phyloP scores from a whole-genome alignment of 2,888 invertebrate genomes.

The Uropetala carovei region DNA sequence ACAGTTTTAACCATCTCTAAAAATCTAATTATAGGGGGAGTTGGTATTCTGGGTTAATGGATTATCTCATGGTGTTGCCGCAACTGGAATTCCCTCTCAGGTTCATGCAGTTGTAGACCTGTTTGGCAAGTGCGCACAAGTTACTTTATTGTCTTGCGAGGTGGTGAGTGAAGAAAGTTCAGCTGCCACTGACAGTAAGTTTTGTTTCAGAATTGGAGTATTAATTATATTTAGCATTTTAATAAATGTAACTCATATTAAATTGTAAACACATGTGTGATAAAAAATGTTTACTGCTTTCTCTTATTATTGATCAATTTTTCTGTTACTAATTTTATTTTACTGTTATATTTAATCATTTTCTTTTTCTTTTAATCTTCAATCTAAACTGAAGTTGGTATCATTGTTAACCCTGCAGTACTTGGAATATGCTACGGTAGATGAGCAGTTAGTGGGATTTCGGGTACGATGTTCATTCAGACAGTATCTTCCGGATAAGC shows the following conservation, averaged over 20 bases:
- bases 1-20: conserved; percentile 43
- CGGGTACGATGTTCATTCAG: background rate
- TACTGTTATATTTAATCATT: too few species aligned
- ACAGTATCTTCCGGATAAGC: background rate
- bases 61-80: conserved; percentile 91
- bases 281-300: too few species aligned
- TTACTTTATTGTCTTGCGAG: conserved; percentile 76
- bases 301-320: too few species aligned
- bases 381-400: too few species aligned
- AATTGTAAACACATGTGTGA: too few species aligned
- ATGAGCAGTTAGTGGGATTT: background rate
- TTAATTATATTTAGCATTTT: too few species aligned
- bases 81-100: conserved; percentile 84
- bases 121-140: conserved; percentile 90
- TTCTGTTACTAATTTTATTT: too few species aligned
- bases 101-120: conserved; percentile 88
- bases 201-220: too few species aligned
- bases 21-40: conserved; percentile 80
- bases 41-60: conserved; percentile 93
- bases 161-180: conserved; percentile 33
- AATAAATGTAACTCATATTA: too few species aligned
- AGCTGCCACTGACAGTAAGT: conserved; percentile 56
- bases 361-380: too few species aligned
- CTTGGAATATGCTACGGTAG: background rate
- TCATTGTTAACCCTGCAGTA: too few species aligned